Conservation (phyloP, 2,888 invertebrate species). For the Stenodera caucasica region DNA sequence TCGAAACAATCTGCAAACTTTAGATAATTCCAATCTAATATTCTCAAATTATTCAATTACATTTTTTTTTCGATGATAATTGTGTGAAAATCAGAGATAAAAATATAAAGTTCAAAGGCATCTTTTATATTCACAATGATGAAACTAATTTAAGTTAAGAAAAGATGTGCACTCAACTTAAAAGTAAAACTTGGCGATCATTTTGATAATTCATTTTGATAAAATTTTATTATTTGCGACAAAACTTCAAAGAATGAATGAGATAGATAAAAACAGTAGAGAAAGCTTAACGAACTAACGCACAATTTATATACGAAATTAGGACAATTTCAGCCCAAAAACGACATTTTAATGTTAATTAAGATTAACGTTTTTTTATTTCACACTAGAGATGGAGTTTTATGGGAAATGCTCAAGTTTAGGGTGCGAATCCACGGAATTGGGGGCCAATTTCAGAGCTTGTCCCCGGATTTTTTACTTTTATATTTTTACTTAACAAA, state of each 20-base stretch:
- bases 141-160: constrained; percentile 26
- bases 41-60: not conserved
- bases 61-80: too few relatives aligned
- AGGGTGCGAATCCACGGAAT: too few relatives aligned
- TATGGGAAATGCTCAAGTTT: too few relatives aligned
- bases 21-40: not conserved
- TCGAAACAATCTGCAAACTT: not conserved
- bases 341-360: not conserved
- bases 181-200: constrained; percentile 14
- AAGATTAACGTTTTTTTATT: not conserved
- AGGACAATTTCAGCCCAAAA: not conserved
- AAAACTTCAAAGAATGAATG: not conserved
- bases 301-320: not conserved
- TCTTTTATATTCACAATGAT: not conserved
- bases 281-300: not conserved
- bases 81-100: too few relatives aligned
- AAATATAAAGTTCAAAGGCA: too few relatives aligned
- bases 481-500: too few relatives aligned
- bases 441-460: too few relatives aligned
- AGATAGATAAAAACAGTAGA: not conserved
- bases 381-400: not conserved
- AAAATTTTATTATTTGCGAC: constrained; percentile 5
- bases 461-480: too few relatives aligned
- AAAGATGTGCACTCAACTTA: constrained; percentile 24
- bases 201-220: constrained; percentile 23